phyloP scores from a whole-genome alignment of 2,888 invertebrate genomes.

The Gryllus longicercus region DNA sequence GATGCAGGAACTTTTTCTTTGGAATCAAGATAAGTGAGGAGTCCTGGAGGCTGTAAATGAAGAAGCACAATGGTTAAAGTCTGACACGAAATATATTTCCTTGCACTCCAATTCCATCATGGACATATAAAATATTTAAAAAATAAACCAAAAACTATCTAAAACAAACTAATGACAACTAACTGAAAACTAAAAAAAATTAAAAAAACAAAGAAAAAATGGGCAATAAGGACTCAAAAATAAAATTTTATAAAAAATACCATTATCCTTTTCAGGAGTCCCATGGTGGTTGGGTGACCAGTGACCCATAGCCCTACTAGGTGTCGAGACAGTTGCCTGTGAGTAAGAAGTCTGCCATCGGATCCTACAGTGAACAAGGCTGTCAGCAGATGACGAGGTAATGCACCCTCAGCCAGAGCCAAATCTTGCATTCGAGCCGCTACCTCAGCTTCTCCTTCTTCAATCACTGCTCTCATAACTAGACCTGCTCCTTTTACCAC shows the following conservation, averaged over 20 bases:
- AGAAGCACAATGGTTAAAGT: background rate
- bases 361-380: constrained; percentile 80
- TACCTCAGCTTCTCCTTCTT: constrained; percentile 91
- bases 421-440: constrained; percentile 93
- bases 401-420: constrained; percentile 92
- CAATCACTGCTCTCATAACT: constrained; percentile 95
- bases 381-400: constrained; percentile 86
- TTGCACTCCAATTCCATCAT: no score
- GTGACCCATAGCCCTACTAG: constrained; percentile 94
- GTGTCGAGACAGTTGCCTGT: constrained; percentile 89
- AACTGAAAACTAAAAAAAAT: no score
- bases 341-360: constrained; percentile 79
- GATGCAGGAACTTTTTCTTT: constrained; percentile 75
- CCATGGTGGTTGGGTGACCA: constrained; percentile 87
- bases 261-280: constrained; percentile 80
- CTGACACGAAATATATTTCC: no score
- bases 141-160: no score
- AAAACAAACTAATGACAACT: no score
- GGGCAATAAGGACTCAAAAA: no score
- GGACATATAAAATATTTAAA: no score
- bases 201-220: no score
- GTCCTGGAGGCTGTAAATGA: constrained; percentile 76
- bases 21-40: constrained; percentile 85
- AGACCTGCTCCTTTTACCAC: constrained; percentile 98
- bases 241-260: constrained; percentile 1